Percentiles rank a stretch among this genome's conserved stretches.
Conservation (phyloP, 2,113 vertebrate genomes). For the Hepsetus odoe region DNA sequence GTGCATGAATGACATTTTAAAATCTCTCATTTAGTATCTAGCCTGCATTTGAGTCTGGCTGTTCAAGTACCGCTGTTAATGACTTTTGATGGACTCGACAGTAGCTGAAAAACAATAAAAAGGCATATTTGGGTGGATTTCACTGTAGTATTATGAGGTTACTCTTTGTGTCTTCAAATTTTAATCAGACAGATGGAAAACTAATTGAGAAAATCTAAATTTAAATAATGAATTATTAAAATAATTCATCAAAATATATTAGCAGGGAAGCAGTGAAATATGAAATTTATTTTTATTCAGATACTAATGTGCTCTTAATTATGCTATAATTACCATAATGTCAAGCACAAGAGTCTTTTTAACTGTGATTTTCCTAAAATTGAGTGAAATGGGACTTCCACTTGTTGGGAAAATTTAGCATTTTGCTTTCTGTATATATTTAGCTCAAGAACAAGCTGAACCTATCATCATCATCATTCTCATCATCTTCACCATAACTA, state of each 20-base stretch:
- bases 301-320: slow-evolving; percentile 15
- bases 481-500: slow-evolving; percentile 25
- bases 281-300: slow-evolving; percentile 37
- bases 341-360: slow-evolving; percentile 33
- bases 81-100: not conserved
- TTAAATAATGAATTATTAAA: not conserved
- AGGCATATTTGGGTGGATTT: not conserved
- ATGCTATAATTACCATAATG: slow-evolving; percentile 28
- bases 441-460: slow-evolving; percentile 22
- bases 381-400: not conserved
- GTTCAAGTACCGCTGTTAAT: slow-evolving; percentile 7
- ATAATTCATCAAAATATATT: too few species aligned
- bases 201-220: not conserved
- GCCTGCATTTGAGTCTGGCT: slow-evolving; percentile 9
- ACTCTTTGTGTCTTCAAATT: not conserved
- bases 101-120: not conserved
- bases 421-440: slow-evolving; percentile 9
- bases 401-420: not conserved
- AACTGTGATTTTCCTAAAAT: not conserved
- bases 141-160: not conserved
- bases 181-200: slow-evolving; percentile 1
- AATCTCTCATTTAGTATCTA: slow-evolving; percentile 78
- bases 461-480: slow-evolving; percentile 26
- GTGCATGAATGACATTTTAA: slow-evolving; percentile 86
- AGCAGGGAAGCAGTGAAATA: not conserved